Evolutionary conservation across 2,113 vertebrate species (phyloP).

Genomic region (Zapus hudsonius): DNA sequence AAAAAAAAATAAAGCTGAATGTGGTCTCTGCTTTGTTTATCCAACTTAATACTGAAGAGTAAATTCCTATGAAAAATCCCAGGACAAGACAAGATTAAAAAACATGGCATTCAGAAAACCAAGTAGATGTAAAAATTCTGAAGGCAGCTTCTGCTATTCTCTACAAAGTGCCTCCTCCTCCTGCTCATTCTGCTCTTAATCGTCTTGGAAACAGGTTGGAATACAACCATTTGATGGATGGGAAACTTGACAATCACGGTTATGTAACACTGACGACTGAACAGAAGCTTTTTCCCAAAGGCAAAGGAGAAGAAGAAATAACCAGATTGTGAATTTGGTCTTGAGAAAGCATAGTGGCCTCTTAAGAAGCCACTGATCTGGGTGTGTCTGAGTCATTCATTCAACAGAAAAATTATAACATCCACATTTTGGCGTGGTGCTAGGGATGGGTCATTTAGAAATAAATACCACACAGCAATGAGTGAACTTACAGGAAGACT

Average conservation of each 20-base stretch:
- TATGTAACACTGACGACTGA: background rate
- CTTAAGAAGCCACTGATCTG: background rate
- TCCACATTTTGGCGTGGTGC: background rate
- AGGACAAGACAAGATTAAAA: slow-evolving; percentile 42
- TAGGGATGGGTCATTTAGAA: background rate
- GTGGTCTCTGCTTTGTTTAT: slow-evolving; percentile 44
- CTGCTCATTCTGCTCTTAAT: background rate
- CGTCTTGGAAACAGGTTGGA: background rate
- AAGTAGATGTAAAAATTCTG: background rate
- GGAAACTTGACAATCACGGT: background rate
- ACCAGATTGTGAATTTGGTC: background rate
- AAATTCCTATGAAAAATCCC: background rate
- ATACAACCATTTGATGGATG: background rate
- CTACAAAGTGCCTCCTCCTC: background rate
- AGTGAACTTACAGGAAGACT: background rate
- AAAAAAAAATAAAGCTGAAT: slow-evolving; percentile 32
- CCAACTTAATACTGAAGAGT: slow-evolving; percentile 41
- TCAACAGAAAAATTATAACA: background rate
- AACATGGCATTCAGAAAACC: background rate
- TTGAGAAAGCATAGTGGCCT: background rate
- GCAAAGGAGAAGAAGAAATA: background rate
- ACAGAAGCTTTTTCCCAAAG: background rate
- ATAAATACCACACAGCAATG: background rate
- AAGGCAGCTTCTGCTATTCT: background rate
- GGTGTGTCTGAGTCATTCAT: background rate